Base-by-base conservation (phyloP, 2,888 invertebrate genomes). In the Rapana venosa region DNA sequence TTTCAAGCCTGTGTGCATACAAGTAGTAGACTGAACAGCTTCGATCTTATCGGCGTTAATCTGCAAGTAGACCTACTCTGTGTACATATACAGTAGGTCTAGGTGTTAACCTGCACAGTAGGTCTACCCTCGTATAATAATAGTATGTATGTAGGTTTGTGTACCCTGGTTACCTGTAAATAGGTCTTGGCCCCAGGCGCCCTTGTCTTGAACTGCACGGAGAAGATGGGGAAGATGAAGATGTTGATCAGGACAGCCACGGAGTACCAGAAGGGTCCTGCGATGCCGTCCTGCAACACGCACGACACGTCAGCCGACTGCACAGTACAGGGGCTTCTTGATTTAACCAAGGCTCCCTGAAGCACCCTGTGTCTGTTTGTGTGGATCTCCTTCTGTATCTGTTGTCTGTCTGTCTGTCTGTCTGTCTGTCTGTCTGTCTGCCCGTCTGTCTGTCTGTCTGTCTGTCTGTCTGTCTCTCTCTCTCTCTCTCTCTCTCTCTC, bases 231-330 rank as follows among this genome's bases (percentile, higher is more conserved):
- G 87, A 95, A 95, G 66, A 95, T 94, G 90, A 95, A 94, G 56
- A 95, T 94, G 92, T 95, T 95, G 88, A 94, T 92, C 92, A 95
- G 94, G 86, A 95, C 94, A 0, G 95, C 95, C 36, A 94, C 94
- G 79, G 95, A 94, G 90, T 95, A 95, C 95, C 95, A 95, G 90
- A 95, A 95, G 0, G 95, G 94, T 22, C 95, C 95, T 11, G 95
- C 95, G 11, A 95, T 94, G n/a, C 95, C 95, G 91, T 94, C 94
- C 95, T 95, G 93, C 35, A 85, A 47, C 6, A 8, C 47, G 26
- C 36, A 88, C 13, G 35, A 35, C 32, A 2, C 36, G 56, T 36
- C 30, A 86, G n/a, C n/a, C 58, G n/a, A 22, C 56, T n/a, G n/a
- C 26, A 56, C 26, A 0, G 13, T 86, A 0, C 58, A 47, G 17